Evolutionary conservation across 2,113 vertebrate species (phyloP).

Genomic region (Mandrillus leucophaeus): DNA sequence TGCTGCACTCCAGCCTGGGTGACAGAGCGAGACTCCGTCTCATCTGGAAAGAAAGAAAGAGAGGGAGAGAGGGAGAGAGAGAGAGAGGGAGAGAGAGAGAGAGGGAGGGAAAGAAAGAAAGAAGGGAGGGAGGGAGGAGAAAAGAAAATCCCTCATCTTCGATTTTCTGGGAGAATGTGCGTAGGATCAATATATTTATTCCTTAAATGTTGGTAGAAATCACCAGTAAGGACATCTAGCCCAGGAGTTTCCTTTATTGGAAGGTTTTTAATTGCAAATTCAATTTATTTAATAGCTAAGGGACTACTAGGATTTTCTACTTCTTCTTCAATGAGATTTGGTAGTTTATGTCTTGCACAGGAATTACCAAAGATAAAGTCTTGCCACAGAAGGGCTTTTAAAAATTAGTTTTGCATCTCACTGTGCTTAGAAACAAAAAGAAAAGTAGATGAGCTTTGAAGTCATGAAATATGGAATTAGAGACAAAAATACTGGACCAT

Average conservation of each 20-base stretch:
- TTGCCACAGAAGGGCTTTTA: neutral
- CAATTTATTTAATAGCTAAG: neutral
- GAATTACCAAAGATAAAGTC: neutral
- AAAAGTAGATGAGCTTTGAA: constrained; percentile 22
- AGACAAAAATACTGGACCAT: neutral
- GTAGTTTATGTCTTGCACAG: neutral
- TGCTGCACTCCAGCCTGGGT: too few relatives aligned
- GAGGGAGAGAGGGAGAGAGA: too few relatives aligned
- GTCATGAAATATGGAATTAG: neutral
- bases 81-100: fast-evolving
- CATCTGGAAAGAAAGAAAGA: too few relatives aligned
- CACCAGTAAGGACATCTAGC: neutral
- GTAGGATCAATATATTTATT: neutral
- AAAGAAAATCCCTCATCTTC: neutral
- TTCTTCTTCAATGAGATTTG: constrained; percentile 42
- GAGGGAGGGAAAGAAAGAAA: too few relatives aligned
- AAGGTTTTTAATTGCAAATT: constrained; percentile 32
- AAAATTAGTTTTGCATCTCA: constrained; percentile 31
- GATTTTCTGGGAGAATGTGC: constrained; percentile 23
- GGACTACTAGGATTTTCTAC: neutral
- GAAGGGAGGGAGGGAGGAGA: too few relatives aligned
- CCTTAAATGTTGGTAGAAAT: constrained; percentile 18
- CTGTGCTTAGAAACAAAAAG: constrained; percentile 18
- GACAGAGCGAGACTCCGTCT: too few relatives aligned
- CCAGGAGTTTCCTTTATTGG: neutral